phyloP scores from a whole-genome alignment of 2,797 vertebrate genomes.

The Sebastes diploproa region DNA sequence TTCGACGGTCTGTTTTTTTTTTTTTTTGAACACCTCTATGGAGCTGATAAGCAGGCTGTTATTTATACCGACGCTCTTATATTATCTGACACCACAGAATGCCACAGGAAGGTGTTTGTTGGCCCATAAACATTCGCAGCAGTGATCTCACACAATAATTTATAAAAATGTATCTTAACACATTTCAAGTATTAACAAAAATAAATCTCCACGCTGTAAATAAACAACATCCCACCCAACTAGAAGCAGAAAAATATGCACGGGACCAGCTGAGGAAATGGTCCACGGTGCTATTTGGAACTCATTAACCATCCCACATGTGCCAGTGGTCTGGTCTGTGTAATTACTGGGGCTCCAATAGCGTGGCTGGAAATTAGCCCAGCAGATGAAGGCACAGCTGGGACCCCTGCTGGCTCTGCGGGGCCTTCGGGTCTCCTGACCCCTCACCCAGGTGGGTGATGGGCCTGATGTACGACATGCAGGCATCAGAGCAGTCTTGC shows the following conservation, averaged over 20 bases:
- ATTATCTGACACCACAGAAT: constrained; percentile 21
- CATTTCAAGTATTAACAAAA: constrained; percentile 9
- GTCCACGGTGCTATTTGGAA: constrained; percentile 62
- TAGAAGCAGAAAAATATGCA: constrained; percentile 35
- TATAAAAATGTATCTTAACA: background rate
- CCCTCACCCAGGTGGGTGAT: constrained; percentile 52
- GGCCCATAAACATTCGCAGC: constrained; percentile 29
- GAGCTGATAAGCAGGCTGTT: constrained; percentile 41
- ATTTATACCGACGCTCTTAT: constrained; percentile 39
- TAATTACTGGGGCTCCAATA: constrained; percentile 74
- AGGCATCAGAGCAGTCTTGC: constrained; percentile 1
- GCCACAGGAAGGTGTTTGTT: constrained; percentile 28
- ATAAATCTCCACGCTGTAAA: constrained; percentile 2
- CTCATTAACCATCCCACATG: constrained; percentile 71
- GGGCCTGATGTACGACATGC: constrained; percentile 27
- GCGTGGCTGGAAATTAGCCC: constrained; percentile 69
- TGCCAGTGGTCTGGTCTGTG: constrained; percentile 65
- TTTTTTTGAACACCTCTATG: constrained; percentile 27
- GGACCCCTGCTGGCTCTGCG: constrained; percentile 61
- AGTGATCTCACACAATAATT: constrained; percentile 3
- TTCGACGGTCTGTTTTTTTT: constrained; percentile 12
- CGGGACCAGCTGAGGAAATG: constrained; percentile 51
- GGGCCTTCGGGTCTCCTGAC: constrained; percentile 56
- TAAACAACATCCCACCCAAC: constrained; percentile 31
- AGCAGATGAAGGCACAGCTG: constrained; percentile 81